These are phyloP conservation scores for Synanceia verrucosa DNA, from an alignment of 2,797 vertebrate species.

Conservation along the genomic window DNA sequence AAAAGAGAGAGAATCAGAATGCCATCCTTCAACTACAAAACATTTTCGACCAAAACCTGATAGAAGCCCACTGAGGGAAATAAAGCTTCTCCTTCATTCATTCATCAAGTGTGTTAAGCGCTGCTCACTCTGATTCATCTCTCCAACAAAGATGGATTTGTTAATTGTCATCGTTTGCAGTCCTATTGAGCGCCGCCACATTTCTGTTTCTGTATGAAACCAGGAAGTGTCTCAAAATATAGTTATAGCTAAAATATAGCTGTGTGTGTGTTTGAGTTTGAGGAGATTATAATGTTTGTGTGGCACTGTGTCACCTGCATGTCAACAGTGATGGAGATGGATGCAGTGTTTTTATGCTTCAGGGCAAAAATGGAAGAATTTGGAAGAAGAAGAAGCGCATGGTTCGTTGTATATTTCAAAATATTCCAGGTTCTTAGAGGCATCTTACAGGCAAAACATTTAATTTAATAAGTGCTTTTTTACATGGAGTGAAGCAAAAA, in stretches of 20 bases:
- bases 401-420: neutral
- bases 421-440: neutral
- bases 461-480: neutral
- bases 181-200: neutral
- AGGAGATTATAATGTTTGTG: neutral
- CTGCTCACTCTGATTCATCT: neutral
- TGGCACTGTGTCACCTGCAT: slow-evolving; percentile 9
- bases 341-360: neutral
- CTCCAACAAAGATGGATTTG: neutral
- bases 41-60: no score
- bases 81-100: no score
- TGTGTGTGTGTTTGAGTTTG: slow-evolving; percentile 12
- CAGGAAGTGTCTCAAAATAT: neutral
- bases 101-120: neutral
- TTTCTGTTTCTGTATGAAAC: neutral
- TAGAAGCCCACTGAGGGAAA: no score
- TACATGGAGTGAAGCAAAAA: neutral
- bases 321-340: neutral
- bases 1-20: no score
- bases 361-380: slow-evolving; percentile 1
- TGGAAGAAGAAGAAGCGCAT: neutral
- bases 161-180: neutral
- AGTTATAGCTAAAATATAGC: no score
- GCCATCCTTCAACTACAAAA: no score
- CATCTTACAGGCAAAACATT: neutral